Base-by-base conservation (phyloP, 2,888 invertebrate genomes). In the Chorisops tibialis region DNA sequence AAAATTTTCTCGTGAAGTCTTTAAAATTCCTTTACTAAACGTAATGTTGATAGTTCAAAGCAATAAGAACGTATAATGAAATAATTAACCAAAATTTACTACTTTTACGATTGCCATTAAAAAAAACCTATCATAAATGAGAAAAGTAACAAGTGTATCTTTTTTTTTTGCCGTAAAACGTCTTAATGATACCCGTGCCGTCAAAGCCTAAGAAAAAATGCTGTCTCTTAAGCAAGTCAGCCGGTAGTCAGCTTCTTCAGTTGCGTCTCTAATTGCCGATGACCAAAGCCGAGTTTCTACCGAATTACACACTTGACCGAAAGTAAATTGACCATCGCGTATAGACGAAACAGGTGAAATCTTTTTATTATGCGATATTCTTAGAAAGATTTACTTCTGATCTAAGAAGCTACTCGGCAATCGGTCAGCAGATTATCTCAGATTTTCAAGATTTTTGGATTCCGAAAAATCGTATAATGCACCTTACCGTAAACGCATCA, bases 251-350 rank as follows among this genome's bases (percentile, higher is more conserved):
- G 30, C 9, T 9, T 30, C 7, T 30, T 9, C 30, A 30, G 30
- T 30, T 30, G 30, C 52, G 41, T 45, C 45, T 54, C 22, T 56
- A 56, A 56, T 56, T 56, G 56, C 45, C 56, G 56, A 45, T 56
- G 43, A 56, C 30, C 43, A 21, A 43, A 43, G 43, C 39, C 39
- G 43, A 56, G 56, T 56, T 54, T 56, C 56, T 45, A 56, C 56
- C 56, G 56, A 56, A 56, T 56, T 56, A 56, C 56, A 56, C 56
- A 43, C 39, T 30, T 35, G 43, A 43, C 54, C 22, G n/a, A 41
- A 22, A 11, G 7, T 22, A 41, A 52, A 18, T 19, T 19, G 21
- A 47, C 19, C 9, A 45, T 45, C 37, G 56, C 35, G n/a, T n/a
- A n/a, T n/a, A 30, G 18, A 43, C 43, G 43, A 43, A 24, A 56